Evolutionary conservation across 2,797 vertebrate genomes (phyloP).

Genomic region (Telmatherina bonti): DNA sequence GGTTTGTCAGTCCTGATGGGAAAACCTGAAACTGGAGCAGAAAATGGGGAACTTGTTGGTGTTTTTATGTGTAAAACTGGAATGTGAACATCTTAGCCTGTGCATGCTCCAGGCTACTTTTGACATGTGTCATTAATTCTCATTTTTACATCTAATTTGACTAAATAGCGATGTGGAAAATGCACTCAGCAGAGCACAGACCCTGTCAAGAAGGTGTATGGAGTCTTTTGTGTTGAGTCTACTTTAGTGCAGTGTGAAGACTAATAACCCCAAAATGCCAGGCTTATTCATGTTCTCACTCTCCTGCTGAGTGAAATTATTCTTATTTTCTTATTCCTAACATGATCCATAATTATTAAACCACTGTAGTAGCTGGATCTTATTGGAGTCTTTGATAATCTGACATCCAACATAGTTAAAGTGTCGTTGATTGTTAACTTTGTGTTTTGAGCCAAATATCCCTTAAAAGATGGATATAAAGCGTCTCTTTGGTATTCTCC

Average conservation of each 20-base stretch:
- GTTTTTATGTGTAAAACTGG: background rate
- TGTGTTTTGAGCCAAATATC: background rate
- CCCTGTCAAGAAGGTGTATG: background rate
- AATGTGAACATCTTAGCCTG: background rate
- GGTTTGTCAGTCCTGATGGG: background rate
- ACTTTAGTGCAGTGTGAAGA: background rate
- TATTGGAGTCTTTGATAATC: background rate
- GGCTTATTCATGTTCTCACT: background rate
- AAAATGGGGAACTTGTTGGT: background rate
- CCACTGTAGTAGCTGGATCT: background rate
- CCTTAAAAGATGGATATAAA: too few species aligned
- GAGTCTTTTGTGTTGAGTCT: background rate
- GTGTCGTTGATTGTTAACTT: too few species aligned
- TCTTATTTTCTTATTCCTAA: background rate
- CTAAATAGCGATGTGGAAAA: background rate
- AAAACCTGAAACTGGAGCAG: background rate
- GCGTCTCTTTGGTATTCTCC: background rate
- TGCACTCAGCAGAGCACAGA: background rate
- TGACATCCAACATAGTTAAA: background rate
- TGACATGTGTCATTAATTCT: slow-evolving; percentile 6
- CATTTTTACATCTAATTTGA: background rate
- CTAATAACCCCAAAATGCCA: background rate
- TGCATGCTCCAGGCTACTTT: background rate
- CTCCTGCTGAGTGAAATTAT: background rate
- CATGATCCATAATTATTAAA: background rate